Percentiles rank a stretch among this genome's conserved stretches.
Evolutionary conservation across 2,113 vertebrate genomes (phyloP).

Genomic region (Otolemur garnettii): DNA sequence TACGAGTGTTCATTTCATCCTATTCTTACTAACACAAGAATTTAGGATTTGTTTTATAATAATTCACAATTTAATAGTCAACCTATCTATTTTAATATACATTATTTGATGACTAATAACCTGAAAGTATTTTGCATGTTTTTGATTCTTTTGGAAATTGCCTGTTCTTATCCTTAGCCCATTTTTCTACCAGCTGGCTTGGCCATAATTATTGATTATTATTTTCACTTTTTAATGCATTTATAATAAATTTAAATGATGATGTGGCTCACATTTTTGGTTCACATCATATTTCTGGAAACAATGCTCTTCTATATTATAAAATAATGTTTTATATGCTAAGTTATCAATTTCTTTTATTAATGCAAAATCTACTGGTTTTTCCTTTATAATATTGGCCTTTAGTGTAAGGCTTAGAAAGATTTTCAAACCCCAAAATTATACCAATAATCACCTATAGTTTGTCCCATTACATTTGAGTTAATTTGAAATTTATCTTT

Average conservation of each 20-base stretch:
- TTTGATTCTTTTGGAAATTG: not conserved
- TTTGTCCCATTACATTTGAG: not conserved
- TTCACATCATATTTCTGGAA: not conserved
- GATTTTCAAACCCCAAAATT: not conserved
- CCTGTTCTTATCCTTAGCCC: not conserved
- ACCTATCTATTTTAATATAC: not conserved
- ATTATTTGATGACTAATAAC: not conserved
- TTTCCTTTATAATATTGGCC: not conserved
- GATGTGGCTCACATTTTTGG: not conserved
- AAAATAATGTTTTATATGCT: not conserved
- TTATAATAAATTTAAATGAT: not conserved
- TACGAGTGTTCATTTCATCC: not conserved
- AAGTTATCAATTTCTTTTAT: not conserved
- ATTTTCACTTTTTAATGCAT: not conserved
- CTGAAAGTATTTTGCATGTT: not conserved
- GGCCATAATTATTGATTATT: not conserved
- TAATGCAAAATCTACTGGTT: not conserved
- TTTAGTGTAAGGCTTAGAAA: not conserved
- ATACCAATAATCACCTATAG: not conserved
- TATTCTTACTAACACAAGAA: not conserved
- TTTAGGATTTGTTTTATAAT: not conserved
- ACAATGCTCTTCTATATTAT: not conserved
- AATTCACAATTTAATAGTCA: not conserved
- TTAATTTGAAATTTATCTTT: not conserved
- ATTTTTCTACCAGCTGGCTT: not conserved